phyloP scores from a whole-genome alignment of 2,113 vertebrate species.

The Pelmatolapia mariae region DNA sequence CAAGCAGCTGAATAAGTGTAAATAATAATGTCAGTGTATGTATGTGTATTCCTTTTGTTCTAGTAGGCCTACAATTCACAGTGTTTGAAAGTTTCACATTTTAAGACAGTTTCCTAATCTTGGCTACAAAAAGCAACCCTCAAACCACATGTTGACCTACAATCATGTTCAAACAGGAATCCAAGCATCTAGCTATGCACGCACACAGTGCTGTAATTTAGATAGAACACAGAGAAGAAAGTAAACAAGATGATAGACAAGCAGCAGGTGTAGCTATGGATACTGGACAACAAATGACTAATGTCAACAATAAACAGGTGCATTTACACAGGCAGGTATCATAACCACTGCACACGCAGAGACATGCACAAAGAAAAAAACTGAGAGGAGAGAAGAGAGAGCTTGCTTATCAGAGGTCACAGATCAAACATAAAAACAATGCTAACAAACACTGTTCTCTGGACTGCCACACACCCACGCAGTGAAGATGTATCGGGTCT shows the following conservation, averaged over 20 bases:
- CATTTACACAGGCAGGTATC: neutral
- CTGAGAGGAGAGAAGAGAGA: neutral
- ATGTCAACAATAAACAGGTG: neutral
- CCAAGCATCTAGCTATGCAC: neutral
- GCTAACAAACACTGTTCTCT: neutral
- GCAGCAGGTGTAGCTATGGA: neutral
- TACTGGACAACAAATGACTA: slow-evolving; percentile 2
- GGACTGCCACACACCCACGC: neutral
- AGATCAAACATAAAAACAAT: neutral
- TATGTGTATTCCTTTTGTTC: neutral
- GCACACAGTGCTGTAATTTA: neutral
- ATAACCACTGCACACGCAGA: neutral
- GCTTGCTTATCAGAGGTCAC: neutral
- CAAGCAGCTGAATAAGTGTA: neutral
- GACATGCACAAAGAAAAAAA: neutral
- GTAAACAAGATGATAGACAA: neutral
- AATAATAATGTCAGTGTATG: neutral
- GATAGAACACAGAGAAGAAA: neutral
- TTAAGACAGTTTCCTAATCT: neutral
- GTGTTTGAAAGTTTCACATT: neutral
- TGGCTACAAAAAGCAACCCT: neutral
- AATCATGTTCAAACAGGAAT: neutral
- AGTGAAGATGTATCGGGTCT: neutral
- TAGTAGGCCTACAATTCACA: neutral
- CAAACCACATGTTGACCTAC: neutral